phyloP scores from a whole-genome alignment of 1,140 invertebrate genomes.

The Nasonia giraulti region DNA sequence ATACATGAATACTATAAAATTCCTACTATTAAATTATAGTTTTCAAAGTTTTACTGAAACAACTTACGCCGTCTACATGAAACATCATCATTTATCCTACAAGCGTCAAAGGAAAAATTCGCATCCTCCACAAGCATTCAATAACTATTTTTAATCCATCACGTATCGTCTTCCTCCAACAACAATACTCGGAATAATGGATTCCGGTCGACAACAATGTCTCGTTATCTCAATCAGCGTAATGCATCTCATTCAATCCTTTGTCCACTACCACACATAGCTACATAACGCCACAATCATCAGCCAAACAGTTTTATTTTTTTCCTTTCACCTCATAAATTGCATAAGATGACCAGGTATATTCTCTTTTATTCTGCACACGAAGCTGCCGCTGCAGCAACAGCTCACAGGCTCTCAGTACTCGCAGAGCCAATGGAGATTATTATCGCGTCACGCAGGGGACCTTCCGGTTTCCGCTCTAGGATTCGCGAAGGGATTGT shows the following conservation, averaged over 20 bases:
- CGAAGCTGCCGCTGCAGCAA: not conserved
- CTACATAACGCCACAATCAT: not conserved
- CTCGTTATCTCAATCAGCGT: too few species aligned
- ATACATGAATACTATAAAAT: too few species aligned
- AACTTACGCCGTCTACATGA: too few species aligned
- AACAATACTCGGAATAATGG: not conserved
- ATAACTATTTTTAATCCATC: too few species aligned
- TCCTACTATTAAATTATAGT: too few species aligned
- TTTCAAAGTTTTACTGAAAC: too few species aligned
- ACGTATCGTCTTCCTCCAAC: too few species aligned
- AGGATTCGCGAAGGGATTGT: not conserved
- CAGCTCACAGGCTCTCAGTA: too few species aligned
- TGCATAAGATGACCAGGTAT: slow-evolving; percentile 15
- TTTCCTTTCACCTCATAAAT: not conserved
- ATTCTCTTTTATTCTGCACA: not conserved
- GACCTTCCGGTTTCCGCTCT: slow-evolving; percentile 26
- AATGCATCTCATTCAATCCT: not conserved
- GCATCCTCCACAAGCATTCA: too few species aligned
- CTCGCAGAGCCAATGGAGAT: not conserved
- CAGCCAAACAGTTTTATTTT: not conserved
- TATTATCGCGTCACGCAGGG: slow-evolving; percentile 22
- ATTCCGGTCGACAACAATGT: not conserved
- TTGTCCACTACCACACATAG: too few species aligned
- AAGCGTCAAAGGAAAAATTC: too few species aligned
- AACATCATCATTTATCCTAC: too few species aligned